Evolutionary conservation across 1,140 invertebrate species (phyloP).

Genomic region (Drosophila parvula): DNA sequence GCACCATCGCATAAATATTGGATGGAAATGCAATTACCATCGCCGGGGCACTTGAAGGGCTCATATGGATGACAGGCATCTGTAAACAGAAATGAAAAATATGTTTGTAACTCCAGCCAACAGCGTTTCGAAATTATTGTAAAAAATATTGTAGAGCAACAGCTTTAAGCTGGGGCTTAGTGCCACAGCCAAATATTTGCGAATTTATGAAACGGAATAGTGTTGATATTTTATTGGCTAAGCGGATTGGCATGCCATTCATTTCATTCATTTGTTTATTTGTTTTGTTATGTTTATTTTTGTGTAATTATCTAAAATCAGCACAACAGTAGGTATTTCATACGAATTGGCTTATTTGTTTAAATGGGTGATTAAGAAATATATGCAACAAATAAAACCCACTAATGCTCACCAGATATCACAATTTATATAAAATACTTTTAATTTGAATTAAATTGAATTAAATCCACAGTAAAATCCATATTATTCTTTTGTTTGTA

Average conservation of each 20-base stretch:
- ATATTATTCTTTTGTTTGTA: background rate
- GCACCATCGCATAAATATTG: constrained; percentile 97
- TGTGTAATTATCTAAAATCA: background rate
- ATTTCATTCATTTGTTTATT: constrained; percentile 25
- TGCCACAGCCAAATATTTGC: constrained; percentile 2
- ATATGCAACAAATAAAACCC: background rate
- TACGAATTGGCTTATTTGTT: background rate
- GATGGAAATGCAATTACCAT: constrained; percentile 96
- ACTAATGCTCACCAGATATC: background rate
- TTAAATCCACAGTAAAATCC: too few species aligned
- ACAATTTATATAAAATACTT: background rate
- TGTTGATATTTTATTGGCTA: constrained; percentile 15
- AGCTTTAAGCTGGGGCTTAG: constrained; percentile 12
- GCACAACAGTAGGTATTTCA: background rate
- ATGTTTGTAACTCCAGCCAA: background rate
- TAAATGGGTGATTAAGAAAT: background rate
- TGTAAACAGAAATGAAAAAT: constrained; percentile 56
- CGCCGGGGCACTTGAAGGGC: constrained; percentile 97
- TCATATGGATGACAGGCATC: constrained; percentile 94
- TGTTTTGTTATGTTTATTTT: constrained; percentile 2
- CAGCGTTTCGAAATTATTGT: constrained; percentile 6
- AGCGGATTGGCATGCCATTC: constrained; percentile 33
- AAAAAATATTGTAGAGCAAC: constrained; percentile 12
- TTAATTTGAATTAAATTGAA: constrained; percentile 12
- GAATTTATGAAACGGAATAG: background rate